A percentile compares a stretch with the other conserved stretches of the same genome.
Evolutionary conservation across 2,113 vertebrate species (phyloP).

Genomic region (Microcebus murinus): DNA sequence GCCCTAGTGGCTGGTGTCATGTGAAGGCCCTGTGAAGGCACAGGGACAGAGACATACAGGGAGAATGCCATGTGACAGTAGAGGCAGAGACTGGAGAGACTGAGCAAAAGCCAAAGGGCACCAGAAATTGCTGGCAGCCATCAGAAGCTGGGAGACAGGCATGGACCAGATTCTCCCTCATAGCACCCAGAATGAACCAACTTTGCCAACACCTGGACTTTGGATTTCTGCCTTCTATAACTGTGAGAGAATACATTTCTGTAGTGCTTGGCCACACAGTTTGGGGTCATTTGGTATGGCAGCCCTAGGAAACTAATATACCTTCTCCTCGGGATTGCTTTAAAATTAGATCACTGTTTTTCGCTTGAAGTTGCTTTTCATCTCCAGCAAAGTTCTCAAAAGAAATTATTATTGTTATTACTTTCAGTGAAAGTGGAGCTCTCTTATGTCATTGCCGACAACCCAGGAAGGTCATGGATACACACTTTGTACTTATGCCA

Average conservation of each 20-base stretch:
- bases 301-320: not conserved
- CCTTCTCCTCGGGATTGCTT: not conserved
- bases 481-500: not conserved
- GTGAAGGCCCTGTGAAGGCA: not conserved
- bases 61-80: not conserved
- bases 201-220: not conserved
- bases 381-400: not conserved
- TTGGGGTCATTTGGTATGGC: not conserved
- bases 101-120: not conserved
- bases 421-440: not conserved
- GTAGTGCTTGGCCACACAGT: not conserved
- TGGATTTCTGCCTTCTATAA: not conserved
- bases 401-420: slow-evolving; percentile 28
- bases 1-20: not conserved
- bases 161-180: not conserved
- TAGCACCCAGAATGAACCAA: not conserved
- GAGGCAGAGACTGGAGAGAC: not conserved
- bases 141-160: not conserved
- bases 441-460: not conserved
- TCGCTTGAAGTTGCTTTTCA: slow-evolving; percentile 4
- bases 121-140: not conserved
- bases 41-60: not conserved
- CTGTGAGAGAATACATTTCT: not conserved
- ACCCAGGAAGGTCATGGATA: not conserved
- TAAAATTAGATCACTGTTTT: not conserved